phyloP scores from a whole-genome alignment of 2,113 vertebrate genomes.

The Synodontis membranacea region DNA sequence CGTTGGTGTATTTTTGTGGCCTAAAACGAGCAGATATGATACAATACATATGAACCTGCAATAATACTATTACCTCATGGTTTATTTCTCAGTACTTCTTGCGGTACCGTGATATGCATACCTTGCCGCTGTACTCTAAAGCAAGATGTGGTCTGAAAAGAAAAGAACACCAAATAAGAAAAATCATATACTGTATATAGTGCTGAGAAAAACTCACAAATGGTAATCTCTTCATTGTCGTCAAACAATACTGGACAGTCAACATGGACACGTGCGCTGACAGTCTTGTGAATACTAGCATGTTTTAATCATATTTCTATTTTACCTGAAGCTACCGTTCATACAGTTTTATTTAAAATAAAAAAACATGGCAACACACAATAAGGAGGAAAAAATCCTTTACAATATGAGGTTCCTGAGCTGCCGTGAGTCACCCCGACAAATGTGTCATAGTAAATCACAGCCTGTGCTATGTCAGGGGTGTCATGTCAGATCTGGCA shows the following conservation, averaged over 20 bases:
- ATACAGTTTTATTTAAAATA: neutral
- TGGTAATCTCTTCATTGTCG: neutral
- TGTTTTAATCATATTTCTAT: neutral
- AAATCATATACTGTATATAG: neutral
- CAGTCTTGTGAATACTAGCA: neutral
- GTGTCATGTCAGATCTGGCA: neutral
- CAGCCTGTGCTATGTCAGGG: neutral
- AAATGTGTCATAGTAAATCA: neutral
- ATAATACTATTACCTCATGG: neutral
- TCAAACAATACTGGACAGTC: neutral
- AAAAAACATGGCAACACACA: neutral
- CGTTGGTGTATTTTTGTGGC: constrained; percentile 79
- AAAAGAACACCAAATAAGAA: constrained; percentile 30
- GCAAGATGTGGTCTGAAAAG: constrained; percentile 77
- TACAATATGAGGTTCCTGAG: neutral
- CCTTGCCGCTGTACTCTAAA: constrained; percentile 76
- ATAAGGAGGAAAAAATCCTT: neutral
- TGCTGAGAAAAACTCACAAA: neutral
- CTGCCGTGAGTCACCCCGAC: neutral
- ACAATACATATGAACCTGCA: neutral
- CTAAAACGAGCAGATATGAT: constrained; percentile 60
- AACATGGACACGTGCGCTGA: neutral
- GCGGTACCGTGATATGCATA: constrained; percentile 56
- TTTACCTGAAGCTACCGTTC: neutral
- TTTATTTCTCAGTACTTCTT: neutral